Base-by-base conservation (phyloP, 2,113 vertebrate species). In the Chaetorhynchus papuensis region DNA sequence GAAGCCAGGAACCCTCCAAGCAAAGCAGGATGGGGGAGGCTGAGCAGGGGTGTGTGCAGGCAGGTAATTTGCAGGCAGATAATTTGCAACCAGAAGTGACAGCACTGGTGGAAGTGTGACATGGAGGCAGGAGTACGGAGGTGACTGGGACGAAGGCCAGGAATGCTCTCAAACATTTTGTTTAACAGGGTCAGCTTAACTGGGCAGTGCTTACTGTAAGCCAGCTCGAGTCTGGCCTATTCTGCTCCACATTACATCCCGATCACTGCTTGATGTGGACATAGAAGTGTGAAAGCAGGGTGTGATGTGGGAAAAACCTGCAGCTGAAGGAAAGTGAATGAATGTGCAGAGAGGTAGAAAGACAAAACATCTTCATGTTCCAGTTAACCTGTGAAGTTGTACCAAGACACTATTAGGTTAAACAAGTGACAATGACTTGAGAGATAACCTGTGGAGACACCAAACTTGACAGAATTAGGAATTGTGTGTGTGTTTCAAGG, bases 341-440 rank as follows among this genome's bases (percentile, higher is more conserved):
- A 64, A 10, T 2, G 5, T 24, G 21, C 23, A 66, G 24, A 57
- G 28, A 87, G 13, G 60, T 49, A 89, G 30, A 84, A 89, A 93
- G 47, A 2, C 49, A 83, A 96, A 97, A 90, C 87, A 86, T 69
- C 41, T 74, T 93, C 69, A 52, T 88, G 75, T 94, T 95, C 41
- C 49, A 56, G 86, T 87, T 95, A 76, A 90, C 95, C 63, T 96
- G 87, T 86, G 59, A 87, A 93, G 86, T 79, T 70, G 83, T 84
- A 72, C 87, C 47, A 66, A 15, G 44, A 90, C 47, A 50, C n/a
- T 71, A 66, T 68, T 81, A 97, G 82, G 84, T 91, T 93, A 83
- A 89, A 95, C 15, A 53, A 89, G 52, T 77, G 89, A 89, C 92
- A 95, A 85, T 95, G 90, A 94, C 79, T 97, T 97, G 95, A 88